Evolutionary conservation across 2,113 vertebrate genomes (phyloP).

Genomic region (Anoplopoma fimbria): DNA sequence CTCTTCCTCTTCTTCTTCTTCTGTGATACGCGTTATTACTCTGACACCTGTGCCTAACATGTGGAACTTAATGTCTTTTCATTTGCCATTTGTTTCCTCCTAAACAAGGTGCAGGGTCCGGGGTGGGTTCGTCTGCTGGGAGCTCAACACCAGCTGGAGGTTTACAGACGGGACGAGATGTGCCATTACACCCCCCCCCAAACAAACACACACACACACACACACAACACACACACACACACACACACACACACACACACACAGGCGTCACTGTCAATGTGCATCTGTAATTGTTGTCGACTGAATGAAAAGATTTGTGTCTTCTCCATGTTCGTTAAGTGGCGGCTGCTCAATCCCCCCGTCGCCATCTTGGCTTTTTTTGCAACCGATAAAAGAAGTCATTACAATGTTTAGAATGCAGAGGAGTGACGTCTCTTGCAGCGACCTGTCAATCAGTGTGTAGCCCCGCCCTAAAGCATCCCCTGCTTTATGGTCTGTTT

Average conservation of each 20-base stretch:
- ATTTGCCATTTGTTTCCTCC: slow-evolving; percentile 77
- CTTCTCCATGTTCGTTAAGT: background rate
- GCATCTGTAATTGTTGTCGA: background rate
- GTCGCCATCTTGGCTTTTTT: too few relatives aligned
- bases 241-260: background rate
- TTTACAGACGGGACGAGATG: slow-evolving; percentile 55
- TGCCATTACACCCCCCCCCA: slow-evolving; percentile 12
- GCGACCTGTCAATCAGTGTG: background rate
- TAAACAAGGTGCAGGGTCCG: slow-evolving; percentile 72
- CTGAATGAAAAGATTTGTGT: background rate
- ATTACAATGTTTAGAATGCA: too few relatives aligned
- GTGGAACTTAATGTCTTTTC: slow-evolving; percentile 81
- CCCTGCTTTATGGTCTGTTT: background rate
- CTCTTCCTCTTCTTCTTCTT: slow-evolving; percentile 16
- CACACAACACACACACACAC: background rate
- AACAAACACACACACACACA: background rate
- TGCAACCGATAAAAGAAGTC: too few relatives aligned
- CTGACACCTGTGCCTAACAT: slow-evolving; percentile 79
- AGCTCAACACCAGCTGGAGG: slow-evolving; percentile 70
- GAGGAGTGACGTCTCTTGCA: too few relatives aligned
- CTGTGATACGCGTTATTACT: slow-evolving; percentile 66
- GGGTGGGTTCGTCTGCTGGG: slow-evolving; percentile 41
- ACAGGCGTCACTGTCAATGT: background rate
- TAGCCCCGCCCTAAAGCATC: background rate
- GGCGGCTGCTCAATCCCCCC: background rate